Base-by-base conservation (phyloP, 2,888 invertebrate species). In the Drosophila pegasa region DNA sequence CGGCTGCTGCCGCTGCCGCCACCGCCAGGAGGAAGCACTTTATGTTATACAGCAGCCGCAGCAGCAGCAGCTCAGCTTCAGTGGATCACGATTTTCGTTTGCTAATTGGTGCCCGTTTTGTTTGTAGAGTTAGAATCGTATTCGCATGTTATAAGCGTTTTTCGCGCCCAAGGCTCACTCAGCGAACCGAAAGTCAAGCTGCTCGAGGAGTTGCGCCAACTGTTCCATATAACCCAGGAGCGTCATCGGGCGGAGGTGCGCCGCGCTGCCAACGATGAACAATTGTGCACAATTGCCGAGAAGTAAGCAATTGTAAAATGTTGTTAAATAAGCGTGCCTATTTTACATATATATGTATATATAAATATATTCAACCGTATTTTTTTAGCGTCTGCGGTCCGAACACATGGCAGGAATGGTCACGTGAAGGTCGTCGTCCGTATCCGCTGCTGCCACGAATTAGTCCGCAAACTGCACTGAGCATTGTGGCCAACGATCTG, bases 221-320 rank as follows among this genome's bases (percentile, higher is more conserved):
- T 95, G 90, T 94, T 96, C 92, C 97, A 97, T 93, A 98, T 98
- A 92, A 95, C 97, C 71, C 95, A 95, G 91, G 98, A 98, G 92
- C 94, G 98, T 84, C 98, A 98, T 93, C 95, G 96, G 89, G 98
- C 98, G 59, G 98, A 98, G 93, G 95, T 98, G 84, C 94, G 98
- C 84, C 94, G 98, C 92, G 98, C 97, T 87, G 96, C 97, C 61
- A 98, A 97, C 93, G 98, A 98, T 93, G 98, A 98, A 92, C 95
- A 96, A 92, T 93, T 98, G 81, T 95, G 96, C 80, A 96, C 97
- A 62, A 96, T 98, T 92, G 97, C 98, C 83, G 96, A 97, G 91
- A 95, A 96, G 98, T 98, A 94, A 94, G 95, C 1, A 33, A 41
- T 56, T n/a, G 16, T 16, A 45, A 41, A 57, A 16, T 55, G 16